Percentiles rank a stretch among this genome's conserved stretches.
phyloP scores from a whole-genome alignment of 2,113 vertebrate species.

The Engystomops pustulosus region DNA sequence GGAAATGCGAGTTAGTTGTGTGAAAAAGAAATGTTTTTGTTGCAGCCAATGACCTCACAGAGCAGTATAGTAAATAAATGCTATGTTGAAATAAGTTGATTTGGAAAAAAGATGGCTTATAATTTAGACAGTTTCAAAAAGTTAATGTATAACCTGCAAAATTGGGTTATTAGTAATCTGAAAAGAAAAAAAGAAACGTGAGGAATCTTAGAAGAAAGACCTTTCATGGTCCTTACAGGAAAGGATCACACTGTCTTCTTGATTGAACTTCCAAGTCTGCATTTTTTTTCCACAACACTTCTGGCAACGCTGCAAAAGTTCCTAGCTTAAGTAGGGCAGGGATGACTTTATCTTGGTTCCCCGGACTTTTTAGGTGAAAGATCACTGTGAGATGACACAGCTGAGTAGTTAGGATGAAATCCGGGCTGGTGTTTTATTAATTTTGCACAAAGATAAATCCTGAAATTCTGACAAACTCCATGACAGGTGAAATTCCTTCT shows the following conservation, averaged over 20 bases:
- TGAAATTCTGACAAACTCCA: slow-evolving; percentile 93
- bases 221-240: slow-evolving; percentile 60
- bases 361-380: slow-evolving; percentile 79
- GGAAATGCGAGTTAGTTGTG: too few relatives aligned
- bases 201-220: slow-evolving; percentile 26
- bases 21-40: too few relatives aligned
- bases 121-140: too few relatives aligned
- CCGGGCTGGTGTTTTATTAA: slow-evolving; percentile 88
- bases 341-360: slow-evolving; percentile 67
- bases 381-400: slow-evolving; percentile 82
- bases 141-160: slow-evolving; percentile 67
- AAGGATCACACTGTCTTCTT: slow-evolving; percentile 56
- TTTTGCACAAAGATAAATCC: slow-evolving; percentile 88
- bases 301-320: slow-evolving; percentile 60
- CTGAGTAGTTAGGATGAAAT: slow-evolving; percentile 82
- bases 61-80: too few relatives aligned
- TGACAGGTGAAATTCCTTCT: slow-evolving; percentile 96
- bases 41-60: too few relatives aligned
- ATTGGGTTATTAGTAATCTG: neutral
- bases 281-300: slow-evolving; percentile 63
- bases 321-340: slow-evolving; percentile 70
- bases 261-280: slow-evolving; percentile 62
- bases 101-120: too few relatives aligned
- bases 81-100: too few relatives aligned
- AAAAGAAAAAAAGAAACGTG: neutral